These are phyloP conservation scores for Ceryle rudis DNA, from an alignment of 2,797 vertebrate species.

Conservation along the genomic window DNA sequence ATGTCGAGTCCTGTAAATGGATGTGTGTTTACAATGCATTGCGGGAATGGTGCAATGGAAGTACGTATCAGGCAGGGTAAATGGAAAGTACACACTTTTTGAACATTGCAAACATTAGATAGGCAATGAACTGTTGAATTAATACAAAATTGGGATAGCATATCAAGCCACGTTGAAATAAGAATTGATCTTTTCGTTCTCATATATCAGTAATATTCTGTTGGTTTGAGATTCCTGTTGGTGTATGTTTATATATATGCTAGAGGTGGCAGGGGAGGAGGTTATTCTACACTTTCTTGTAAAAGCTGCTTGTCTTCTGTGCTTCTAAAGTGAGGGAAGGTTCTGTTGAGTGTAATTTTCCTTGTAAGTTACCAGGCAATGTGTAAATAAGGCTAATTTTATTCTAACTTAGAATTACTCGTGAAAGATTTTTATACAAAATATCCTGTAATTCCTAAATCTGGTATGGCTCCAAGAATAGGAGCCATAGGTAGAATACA, in stretches of 20 bases:
- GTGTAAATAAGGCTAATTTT: neutral
- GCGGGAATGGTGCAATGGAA: neutral
- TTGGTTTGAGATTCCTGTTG: neutral
- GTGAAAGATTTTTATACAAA: neutral
- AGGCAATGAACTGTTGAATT: neutral
- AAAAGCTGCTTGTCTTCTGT: neutral
- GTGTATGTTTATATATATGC: neutral
- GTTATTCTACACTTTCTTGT: rapidly evolving
- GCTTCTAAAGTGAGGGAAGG: neutral
- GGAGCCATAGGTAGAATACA: neutral
- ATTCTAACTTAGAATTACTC: neutral
- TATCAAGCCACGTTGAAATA: neutral
- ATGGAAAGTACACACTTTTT: neutral
- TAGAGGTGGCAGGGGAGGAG: neutral
- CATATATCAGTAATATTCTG: neutral
- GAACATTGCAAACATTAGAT: neutral
- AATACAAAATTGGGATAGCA: neutral
- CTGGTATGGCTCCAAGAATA: neutral
- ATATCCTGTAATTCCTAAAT: neutral
- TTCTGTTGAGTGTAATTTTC: neutral
- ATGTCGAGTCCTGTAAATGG: neutral
- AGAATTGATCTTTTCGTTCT: neutral
- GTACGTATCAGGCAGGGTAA: neutral
- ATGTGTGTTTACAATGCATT: rapidly evolving
- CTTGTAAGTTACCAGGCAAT: neutral